Percentiles rank a stretch among this genome's conserved stretches.
These are phyloP conservation scores for Rutilus rutilus DNA, from an alignment of 2,113 vertebrate genomes.

Conservation along the genomic window DNA sequence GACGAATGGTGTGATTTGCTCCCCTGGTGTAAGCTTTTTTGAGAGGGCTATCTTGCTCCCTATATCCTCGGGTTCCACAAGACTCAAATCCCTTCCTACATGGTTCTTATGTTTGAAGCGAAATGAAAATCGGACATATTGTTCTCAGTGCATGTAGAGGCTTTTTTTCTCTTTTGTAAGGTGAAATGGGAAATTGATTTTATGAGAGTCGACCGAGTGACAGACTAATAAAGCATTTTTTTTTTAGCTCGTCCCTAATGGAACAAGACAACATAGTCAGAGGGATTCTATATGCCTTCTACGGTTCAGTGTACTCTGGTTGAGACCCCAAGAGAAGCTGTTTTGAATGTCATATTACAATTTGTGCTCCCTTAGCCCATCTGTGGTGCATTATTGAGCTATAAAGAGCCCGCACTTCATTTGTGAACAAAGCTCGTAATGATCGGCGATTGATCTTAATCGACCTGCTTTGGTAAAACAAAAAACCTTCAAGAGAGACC, in stretches of 20 bases:
- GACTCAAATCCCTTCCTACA: slow-evolving; percentile 58
- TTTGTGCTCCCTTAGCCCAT: not conserved
- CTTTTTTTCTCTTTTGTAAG: not conserved
- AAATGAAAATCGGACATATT: slow-evolving; percentile 20
- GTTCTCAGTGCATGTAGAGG: slow-evolving; percentile 41
- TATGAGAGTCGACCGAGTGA: slow-evolving; percentile 33
- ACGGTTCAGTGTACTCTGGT: not conserved
- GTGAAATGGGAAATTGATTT: slow-evolving; percentile 42
- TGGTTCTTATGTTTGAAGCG: slow-evolving; percentile 39
- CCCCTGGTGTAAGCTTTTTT: slow-evolving; percentile 51
- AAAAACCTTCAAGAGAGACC: not conserved
- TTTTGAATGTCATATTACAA: not conserved
- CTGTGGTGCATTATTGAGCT: slow-evolving; percentile 6
- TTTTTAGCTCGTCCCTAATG: slow-evolving; percentile 34
- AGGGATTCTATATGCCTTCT: not conserved
- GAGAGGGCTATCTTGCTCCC: slow-evolving; percentile 44
- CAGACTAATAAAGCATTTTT: slow-evolving; percentile 39
- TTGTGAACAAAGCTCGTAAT: not conserved
- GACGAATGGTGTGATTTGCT: slow-evolving; percentile 56
- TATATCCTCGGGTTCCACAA: slow-evolving; percentile 40
- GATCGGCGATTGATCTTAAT: not conserved
- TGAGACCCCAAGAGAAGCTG: not conserved
- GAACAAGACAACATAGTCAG: slow-evolving; percentile 13
- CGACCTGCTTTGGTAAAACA: not conserved
- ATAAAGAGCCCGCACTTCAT: not conserved